phyloP scores from a whole-genome alignment of 2,113 vertebrate genomes.

The Pseudorhombus dupliciocellatus region DNA sequence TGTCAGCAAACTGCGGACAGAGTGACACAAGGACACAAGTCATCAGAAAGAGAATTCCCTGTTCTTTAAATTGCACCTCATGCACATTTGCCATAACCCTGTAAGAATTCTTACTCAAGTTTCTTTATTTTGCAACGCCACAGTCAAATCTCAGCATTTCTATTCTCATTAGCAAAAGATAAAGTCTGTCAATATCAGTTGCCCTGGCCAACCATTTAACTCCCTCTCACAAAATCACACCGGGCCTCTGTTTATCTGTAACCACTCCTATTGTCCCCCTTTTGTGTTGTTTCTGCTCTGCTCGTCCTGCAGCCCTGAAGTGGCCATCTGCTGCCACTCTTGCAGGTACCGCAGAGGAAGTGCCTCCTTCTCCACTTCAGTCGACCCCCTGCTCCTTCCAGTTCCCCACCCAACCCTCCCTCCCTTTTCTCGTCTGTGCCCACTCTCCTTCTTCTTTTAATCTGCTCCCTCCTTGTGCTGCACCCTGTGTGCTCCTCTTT shows the following conservation, averaged over 20 bases:
- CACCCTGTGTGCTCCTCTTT: background rate
- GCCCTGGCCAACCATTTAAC: conserved; percentile 27
- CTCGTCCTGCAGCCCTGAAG: conserved; percentile 55
- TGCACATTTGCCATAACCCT: no score
- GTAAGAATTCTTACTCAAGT: no score
- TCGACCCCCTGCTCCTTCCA: conserved; percentile 6
- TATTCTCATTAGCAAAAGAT: conserved; percentile 1
- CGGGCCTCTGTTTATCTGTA: conserved; percentile 1
- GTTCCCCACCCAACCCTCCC: conserved; percentile 17
- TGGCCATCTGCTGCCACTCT: conserved; percentile 69
- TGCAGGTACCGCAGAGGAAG: conserved; percentile 50
- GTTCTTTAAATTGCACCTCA: background rate
- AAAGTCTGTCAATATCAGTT: conserved; percentile 11
- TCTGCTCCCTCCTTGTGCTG: background rate
- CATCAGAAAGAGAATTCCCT: background rate
- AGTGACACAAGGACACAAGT: background rate
- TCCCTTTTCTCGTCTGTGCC: background rate
- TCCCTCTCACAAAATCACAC: conserved; percentile 20
- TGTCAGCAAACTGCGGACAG: conserved; percentile 7
- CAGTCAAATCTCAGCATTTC: conserved; percentile 11
- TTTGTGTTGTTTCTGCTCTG: conserved; percentile 40
- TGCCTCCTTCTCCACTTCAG: conserved; percentile 13
- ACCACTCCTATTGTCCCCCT: conserved; percentile 38
- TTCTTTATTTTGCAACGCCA: conserved; percentile 9
- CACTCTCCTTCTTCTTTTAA: conserved; percentile 10